These are phyloP conservation scores for Hippocampus guttulatus DNA, from an alignment of 2,113 vertebrate genomes.

Conservation along the genomic window DNA sequence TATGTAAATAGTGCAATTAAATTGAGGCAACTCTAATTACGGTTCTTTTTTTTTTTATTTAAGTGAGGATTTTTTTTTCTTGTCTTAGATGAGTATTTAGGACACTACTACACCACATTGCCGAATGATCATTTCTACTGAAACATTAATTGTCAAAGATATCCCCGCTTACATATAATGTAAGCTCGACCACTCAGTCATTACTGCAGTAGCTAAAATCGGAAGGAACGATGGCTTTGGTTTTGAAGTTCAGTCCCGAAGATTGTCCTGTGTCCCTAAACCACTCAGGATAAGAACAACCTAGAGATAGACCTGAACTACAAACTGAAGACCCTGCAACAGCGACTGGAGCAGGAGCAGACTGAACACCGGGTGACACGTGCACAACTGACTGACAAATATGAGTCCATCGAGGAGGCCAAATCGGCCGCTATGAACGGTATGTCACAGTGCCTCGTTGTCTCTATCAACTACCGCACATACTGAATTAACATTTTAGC, in stretches of 20 bases:
- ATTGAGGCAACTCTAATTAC: too few relatives aligned
- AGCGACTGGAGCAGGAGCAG: constrained; percentile 90
- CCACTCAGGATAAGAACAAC: constrained; percentile 90
- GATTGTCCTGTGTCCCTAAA: not conserved
- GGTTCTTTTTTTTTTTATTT: too few relatives aligned
- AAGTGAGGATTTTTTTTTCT: too few relatives aligned
- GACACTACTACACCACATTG: not conserved
- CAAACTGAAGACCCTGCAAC: constrained; percentile 91
- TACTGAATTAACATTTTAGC: not conserved
- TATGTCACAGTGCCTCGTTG: constrained; percentile 60
- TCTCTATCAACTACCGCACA: not conserved
- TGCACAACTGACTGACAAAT: constrained; percentile 91
- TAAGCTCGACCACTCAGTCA: too few relatives aligned
- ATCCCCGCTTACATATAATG: too few relatives aligned
- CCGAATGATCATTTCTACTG: not conserved
- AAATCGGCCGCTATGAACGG: constrained; percentile 93
- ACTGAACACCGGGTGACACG: constrained; percentile 92
- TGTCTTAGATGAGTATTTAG: too few relatives aligned
- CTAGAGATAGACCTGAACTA: constrained; percentile 98
- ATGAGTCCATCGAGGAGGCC: constrained; percentile 95
- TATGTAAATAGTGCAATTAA: too few relatives aligned
- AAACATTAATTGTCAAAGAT: too few relatives aligned
- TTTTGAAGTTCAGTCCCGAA: not conserved
- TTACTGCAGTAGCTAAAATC: too few relatives aligned
- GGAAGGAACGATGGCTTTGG: not conserved